These are phyloP conservation scores for Microcebus tavaratra DNA, from an alignment of 2,113 vertebrate genomes.

Conservation along the genomic window DNA sequence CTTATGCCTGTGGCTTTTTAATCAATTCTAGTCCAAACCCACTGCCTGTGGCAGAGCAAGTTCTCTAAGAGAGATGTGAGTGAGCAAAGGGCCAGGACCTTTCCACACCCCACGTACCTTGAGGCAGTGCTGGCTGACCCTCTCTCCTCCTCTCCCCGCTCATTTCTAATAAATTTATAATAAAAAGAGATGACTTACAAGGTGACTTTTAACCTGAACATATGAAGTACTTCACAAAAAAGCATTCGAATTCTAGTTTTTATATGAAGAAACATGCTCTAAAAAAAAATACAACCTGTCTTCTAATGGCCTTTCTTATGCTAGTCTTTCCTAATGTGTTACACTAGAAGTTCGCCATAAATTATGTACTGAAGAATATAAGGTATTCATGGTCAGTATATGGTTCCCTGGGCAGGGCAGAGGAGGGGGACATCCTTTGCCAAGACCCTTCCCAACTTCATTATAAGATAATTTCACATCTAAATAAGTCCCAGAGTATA, in stretches of 20 bases:
- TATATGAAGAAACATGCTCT: background rate
- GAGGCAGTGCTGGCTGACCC: background rate
- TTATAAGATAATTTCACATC: background rate
- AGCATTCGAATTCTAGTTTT: background rate
- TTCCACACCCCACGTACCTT: fast-evolving
- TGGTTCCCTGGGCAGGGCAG: background rate
- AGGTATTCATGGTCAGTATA: background rate
- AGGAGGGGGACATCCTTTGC: background rate
- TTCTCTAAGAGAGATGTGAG: background rate
- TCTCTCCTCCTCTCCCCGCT: background rate
- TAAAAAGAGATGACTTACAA: background rate
- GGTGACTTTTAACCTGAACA: background rate
- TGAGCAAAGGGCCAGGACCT: background rate
- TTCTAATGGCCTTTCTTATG: background rate
- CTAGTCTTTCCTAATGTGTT: background rate
- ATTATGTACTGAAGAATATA: background rate
- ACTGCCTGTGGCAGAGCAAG: background rate
- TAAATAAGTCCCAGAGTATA: background rate
- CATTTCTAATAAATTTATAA: background rate
- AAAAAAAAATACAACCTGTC: background rate
- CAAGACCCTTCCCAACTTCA: background rate
- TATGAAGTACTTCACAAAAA: background rate
- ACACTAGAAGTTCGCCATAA: background rate
- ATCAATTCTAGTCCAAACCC: background rate
- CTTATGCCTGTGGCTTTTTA: background rate